Evolutionary conservation across 2,113 vertebrate species (phyloP).

Genomic region (Lagopus leucura): DNA sequence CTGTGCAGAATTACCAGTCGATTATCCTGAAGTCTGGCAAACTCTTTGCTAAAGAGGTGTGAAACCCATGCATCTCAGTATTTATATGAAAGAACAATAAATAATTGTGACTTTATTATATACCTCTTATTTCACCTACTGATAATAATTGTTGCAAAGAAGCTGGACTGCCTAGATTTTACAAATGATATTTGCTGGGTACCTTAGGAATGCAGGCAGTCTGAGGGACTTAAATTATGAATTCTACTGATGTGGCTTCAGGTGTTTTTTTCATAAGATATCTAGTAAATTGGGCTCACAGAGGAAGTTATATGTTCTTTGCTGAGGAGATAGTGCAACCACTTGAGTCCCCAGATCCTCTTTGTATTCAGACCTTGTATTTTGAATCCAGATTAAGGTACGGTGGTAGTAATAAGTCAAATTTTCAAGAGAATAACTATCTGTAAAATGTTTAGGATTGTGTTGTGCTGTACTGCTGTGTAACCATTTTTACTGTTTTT

Average conservation of each 20-base stretch:
- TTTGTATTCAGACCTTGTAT: conserved; percentile 1
- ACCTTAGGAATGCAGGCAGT: background rate
- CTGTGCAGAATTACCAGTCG: background rate
- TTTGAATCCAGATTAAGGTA: background rate
- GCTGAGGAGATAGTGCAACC: background rate
- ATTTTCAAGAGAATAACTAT: conserved; percentile 18
- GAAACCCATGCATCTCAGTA: background rate
- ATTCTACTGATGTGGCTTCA: background rate
- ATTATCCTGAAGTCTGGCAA: background rate
- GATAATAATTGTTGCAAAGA: background rate
- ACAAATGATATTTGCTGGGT: background rate
- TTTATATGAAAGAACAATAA: conserved; percentile 17
- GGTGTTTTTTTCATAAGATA: background rate
- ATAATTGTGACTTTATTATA: conserved; percentile 11
- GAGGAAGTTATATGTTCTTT: background rate
- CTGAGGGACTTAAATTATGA: background rate
- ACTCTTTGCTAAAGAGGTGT: background rate
- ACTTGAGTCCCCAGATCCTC: background rate
- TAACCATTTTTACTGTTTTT: conserved; percentile 43
- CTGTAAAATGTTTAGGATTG: background rate
- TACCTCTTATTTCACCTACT: background rate
- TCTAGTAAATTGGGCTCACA: background rate
- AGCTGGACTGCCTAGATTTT: background rate
- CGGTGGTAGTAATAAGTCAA: background rate
- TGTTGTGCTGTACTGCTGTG: background rate